These are phyloP conservation scores for Lobophora halterata DNA, from an alignment of 2,888 invertebrate genomes.

Conservation along the genomic window DNA sequence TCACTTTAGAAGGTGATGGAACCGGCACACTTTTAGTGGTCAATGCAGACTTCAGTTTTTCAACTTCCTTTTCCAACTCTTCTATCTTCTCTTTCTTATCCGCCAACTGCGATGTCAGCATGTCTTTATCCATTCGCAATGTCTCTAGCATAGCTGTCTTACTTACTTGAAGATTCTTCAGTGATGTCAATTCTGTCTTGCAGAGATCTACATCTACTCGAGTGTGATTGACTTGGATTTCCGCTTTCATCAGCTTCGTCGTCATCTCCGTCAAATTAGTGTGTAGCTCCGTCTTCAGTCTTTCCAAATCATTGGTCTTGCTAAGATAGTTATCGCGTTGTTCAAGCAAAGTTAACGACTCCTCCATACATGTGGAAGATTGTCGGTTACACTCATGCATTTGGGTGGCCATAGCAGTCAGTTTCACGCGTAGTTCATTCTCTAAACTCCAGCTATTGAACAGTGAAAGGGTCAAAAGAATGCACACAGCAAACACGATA, in stretches of 20 bases:
- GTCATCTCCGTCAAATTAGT: slow-evolving; percentile 53
- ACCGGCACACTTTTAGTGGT: slow-evolving; percentile 61
- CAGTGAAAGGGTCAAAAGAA: slow-evolving; percentile 70
- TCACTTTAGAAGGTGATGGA: slow-evolving; percentile 54
- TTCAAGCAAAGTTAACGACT: slow-evolving; percentile 62
- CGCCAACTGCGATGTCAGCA: slow-evolving; percentile 57
- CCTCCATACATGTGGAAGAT: slow-evolving; percentile 67
- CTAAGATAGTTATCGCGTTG: slow-evolving; percentile 61
- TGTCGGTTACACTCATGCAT: slow-evolving; percentile 68
- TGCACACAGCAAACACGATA: slow-evolving; percentile 65
- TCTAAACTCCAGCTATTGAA: slow-evolving; percentile 73
- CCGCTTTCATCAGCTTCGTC: slow-evolving; percentile 53
- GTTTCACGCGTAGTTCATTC: slow-evolving; percentile 61
- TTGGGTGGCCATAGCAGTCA: slow-evolving; percentile 60
- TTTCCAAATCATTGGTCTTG: slow-evolving; percentile 61
- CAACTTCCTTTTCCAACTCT: slow-evolving; percentile 64
- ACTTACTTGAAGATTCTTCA: slow-evolving; percentile 72
- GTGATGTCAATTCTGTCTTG: slow-evolving; percentile 68
- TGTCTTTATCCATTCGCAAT: slow-evolving; percentile 68
- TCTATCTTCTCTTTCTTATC: slow-evolving; percentile 66
- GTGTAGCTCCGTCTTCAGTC: slow-evolving; percentile 54
- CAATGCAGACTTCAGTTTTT: slow-evolving; percentile 54
- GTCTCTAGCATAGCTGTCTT: slow-evolving; percentile 69
- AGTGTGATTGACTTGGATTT: slow-evolving; percentile 63
- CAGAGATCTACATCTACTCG: slow-evolving; percentile 65